Evolutionary conservation across 2,888 invertebrate genomes (phyloP).

Genomic region (Diachrysia chrysitis): DNA sequence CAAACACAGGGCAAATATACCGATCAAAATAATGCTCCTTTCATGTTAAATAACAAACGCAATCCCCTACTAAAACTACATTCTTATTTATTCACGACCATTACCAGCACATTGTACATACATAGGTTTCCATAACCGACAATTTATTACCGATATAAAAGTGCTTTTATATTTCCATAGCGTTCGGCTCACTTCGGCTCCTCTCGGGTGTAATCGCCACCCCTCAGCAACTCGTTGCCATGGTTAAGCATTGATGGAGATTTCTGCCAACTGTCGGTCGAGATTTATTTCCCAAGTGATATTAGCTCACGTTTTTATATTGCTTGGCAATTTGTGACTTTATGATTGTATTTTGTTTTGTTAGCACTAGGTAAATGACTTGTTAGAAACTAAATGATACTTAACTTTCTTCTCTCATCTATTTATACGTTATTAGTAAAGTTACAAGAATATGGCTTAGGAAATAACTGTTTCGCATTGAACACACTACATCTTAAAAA

Average conservation of each 20-base stretch:
- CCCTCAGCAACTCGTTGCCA: conserved; percentile 57
- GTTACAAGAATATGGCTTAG: too few species aligned
- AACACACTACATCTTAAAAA: too few species aligned
- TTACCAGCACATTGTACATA: conserved; percentile 56
- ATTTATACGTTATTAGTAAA: too few species aligned
- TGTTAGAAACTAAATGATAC: background rate
- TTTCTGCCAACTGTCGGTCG: conserved; percentile 57
- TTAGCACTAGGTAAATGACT: background rate
- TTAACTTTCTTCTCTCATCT: too few species aligned
- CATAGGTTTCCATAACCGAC: conserved; percentile 54
- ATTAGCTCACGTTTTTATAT: conserved; percentile 31
- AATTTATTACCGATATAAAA: conserved; percentile 57
- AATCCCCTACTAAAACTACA: conserved; percentile 29
- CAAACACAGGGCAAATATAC: background rate
- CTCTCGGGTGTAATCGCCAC: conserved; percentile 21
- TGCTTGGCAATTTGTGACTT: conserved; percentile 16
- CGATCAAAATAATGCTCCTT: background rate
- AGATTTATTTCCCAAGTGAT: conserved; percentile 63
- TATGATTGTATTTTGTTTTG: conserved; percentile 3
- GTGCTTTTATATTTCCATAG: conserved; percentile 34
- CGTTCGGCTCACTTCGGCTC: conserved; percentile 19
- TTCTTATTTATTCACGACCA: conserved; percentile 52
- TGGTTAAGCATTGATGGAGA: conserved; percentile 53
- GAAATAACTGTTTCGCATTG: too few species aligned
- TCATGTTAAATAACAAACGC: conserved; percentile 5